Percentiles rank a stretch among this genome's conserved stretches.
Evolutionary conservation across 64 coral and sea anemone species (phyloP).

Genomic region (Anthopleura sola): DNA sequence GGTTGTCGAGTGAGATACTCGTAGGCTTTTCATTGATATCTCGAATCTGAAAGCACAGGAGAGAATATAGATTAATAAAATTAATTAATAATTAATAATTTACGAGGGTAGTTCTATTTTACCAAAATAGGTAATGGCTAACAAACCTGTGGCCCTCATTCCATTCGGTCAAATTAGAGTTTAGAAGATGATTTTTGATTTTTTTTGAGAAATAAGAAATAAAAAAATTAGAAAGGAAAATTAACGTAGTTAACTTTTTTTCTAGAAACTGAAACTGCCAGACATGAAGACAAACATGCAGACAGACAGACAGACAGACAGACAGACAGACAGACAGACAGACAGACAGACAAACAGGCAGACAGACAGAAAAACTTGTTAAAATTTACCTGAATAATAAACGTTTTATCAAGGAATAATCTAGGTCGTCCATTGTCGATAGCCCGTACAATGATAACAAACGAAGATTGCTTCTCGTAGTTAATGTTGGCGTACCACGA

Average conservation of each 20-base stretch:
- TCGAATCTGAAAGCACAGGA: background rate
- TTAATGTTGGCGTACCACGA: conserved; percentile 39
- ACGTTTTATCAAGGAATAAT: conserved; percentile 33
- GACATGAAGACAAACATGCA: too few species aligned
- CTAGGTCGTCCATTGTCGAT: conserved; percentile 37
- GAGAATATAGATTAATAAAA: background rate
- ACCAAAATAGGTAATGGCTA: too few species aligned
- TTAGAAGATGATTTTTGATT: too few species aligned
- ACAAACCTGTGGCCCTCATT: too few species aligned
- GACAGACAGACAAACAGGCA: background rate
- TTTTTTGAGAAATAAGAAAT: too few species aligned
- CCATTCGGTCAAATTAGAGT: too few species aligned
- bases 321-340: background rate
- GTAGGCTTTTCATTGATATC: conserved; percentile 67
- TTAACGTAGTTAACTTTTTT: too few species aligned
- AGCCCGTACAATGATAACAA: conserved; percentile 19
- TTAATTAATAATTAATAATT: background rate
- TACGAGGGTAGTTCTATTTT: background rate
- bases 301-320: background rate
- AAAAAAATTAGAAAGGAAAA: too few species aligned
- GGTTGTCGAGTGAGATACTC: conserved; percentile 12
- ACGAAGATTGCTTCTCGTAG: conserved; percentile 34
- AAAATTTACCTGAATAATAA: conserved; percentile 40
- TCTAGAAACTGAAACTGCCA: too few species aligned
- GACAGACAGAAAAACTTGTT: background rate